Conservation (phyloP, 2,113 vertebrate species). For the Capreolus pygargus region DNA sequence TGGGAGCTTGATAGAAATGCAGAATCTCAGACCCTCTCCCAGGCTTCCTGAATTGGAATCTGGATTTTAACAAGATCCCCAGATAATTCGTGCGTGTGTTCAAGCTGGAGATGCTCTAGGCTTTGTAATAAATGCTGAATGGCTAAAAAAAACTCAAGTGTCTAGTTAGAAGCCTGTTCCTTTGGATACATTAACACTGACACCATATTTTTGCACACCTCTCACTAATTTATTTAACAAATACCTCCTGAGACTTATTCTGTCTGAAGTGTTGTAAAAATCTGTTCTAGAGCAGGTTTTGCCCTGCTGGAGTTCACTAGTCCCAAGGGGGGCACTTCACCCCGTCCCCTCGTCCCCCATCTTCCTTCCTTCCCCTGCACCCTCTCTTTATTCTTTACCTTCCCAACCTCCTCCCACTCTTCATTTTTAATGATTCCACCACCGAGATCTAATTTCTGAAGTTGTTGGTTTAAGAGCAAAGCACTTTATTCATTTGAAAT, state of each 20-base stretch:
- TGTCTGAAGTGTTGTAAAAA: not conserved
- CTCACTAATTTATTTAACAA: not conserved
- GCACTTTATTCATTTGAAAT: conserved; percentile 53
- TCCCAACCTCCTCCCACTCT: not conserved
- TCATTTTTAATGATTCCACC: not conserved
- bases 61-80: not conserved
- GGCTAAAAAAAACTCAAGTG: not conserved
- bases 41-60: not conserved
- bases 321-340: not conserved
- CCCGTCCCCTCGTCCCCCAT: not conserved
- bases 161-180: not conserved
- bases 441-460: conserved; percentile 10
- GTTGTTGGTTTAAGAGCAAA: conserved; percentile 45
- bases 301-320: not conserved
- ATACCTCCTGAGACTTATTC: not conserved
- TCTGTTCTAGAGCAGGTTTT: not conserved
- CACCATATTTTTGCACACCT: not conserved
- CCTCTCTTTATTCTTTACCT: not conserved
- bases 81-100: not conserved
- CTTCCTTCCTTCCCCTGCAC: not conserved
- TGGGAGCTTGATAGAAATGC: not conserved
- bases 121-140: not conserved
- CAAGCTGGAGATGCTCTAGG: not conserved
- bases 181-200: not conserved
- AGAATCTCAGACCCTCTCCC: not conserved